Conservation (phyloP, 2,113 vertebrate genomes). For the Phrynosoma platyrhinos region DNA sequence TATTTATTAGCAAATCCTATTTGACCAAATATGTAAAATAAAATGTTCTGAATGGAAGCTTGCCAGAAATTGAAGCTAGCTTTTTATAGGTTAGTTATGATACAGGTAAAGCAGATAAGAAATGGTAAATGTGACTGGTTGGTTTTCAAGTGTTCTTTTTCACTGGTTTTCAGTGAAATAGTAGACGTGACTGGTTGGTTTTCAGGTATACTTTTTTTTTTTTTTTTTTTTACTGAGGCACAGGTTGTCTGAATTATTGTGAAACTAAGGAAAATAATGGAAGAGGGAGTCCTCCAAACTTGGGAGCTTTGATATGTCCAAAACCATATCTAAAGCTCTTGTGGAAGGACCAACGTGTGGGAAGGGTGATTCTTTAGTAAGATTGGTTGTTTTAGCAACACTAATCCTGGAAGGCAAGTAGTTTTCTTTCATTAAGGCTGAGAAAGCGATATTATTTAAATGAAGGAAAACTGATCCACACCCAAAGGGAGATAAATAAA, state of each 20-base stretch:
- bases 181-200: not conserved
- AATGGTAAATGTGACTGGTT: not conserved
- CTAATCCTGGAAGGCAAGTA: constrained; percentile 14
- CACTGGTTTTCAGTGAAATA: constrained; percentile 6
- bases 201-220: constrained; percentile 11
- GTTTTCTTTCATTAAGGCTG: not conserved
- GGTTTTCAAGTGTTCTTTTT: constrained; percentile 11
- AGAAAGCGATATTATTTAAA: rapidly evolving
- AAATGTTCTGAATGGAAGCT: not conserved
- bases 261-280: not conserved
- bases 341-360: not conserved
- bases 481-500: not conserved
- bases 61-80: not conserved
- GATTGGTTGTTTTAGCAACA: not conserved
- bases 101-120: not conserved
- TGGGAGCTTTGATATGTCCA: not conserved
- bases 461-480: not conserved
- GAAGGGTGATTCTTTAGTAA: not conserved
- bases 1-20: not conserved
- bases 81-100: not conserved
- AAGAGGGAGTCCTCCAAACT: not conserved
- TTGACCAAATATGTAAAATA: not conserved
- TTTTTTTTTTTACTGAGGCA: not conserved
- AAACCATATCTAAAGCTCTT: not conserved
- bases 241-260: not conserved